Evolutionary conservation across 2,888 invertebrate species (phyloP).

Genomic region (Crocallis elinguaria): DNA sequence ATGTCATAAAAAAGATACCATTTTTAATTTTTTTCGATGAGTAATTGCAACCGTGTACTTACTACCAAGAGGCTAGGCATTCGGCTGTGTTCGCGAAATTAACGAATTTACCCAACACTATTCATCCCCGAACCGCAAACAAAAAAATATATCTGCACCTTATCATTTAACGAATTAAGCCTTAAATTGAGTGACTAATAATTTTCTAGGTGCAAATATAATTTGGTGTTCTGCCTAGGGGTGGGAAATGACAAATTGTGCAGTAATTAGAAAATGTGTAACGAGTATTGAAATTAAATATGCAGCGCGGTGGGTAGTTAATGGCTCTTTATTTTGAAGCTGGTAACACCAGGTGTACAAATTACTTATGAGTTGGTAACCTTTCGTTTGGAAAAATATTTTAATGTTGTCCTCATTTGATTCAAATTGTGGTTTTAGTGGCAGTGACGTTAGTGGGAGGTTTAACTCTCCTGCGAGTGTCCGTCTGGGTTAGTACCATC

Average conservation of each 20-base stretch:
- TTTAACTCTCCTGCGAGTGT: too few relatives aligned
- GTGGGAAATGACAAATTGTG: constrained; percentile 40
- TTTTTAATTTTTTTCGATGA: background rate
- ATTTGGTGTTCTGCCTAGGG: constrained; percentile 22
- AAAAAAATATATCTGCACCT: background rate
- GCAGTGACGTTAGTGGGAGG: too few relatives aligned
- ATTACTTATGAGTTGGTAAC: constrained; percentile 19
- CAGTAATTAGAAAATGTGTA: constrained; percentile 40
- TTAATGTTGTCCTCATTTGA: background rate
- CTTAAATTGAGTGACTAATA: constrained; percentile 1
- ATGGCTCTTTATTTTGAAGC: constrained; percentile 32
- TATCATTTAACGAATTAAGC: background rate
- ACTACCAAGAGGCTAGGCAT: background rate
- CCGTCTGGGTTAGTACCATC: too few relatives aligned
- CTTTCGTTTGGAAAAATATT: constrained; percentile 18
- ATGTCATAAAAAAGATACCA: too few relatives aligned
- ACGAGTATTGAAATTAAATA: constrained; percentile 38
- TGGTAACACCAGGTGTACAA: constrained; percentile 26
- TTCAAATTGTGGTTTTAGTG: background rate
- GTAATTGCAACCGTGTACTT: constrained; percentile 7
- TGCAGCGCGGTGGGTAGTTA: constrained; percentile 33
- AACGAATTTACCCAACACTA: constrained; percentile 13
- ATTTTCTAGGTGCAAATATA: constrained; percentile 8
- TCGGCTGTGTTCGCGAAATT: constrained; percentile 2
- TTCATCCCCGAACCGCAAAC: background rate